Percentiles rank a stretch among this genome's conserved stretches.
phyloP scores from a whole-genome alignment of 2,113 vertebrate genomes.

The Rhinolophus sinicus region DNA sequence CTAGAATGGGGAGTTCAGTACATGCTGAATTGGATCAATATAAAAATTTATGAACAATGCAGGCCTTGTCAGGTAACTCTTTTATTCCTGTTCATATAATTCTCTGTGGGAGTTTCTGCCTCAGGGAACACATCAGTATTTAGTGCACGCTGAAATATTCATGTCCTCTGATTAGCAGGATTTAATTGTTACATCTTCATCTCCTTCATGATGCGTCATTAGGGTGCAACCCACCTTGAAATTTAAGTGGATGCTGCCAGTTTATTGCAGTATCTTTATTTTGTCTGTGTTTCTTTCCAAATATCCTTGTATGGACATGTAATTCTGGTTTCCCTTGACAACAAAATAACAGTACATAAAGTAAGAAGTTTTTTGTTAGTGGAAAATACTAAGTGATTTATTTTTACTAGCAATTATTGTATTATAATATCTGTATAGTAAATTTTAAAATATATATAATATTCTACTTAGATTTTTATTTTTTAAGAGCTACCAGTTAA shows the following conservation, averaged over 20 bases:
- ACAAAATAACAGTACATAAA: background rate
- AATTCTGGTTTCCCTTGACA: background rate
- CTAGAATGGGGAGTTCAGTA: conserved; percentile 36
- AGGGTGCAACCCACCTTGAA: conserved; percentile 60
- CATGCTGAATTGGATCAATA: conserved; percentile 57
- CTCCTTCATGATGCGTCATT: conserved; percentile 41
- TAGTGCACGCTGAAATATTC: conserved; percentile 61
- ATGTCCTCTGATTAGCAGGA: conserved; percentile 61
- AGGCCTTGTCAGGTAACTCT: conserved; percentile 31
- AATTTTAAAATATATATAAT: background rate
- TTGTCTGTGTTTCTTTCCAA: conserved; percentile 21
- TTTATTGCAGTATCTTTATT: background rate
- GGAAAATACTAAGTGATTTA: background rate
- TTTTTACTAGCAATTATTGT: background rate
- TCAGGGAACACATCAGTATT: background rate
- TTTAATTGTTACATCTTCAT: conserved; percentile 52
- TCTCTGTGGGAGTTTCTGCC: conserved; percentile 36
- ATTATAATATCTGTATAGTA: background rate
- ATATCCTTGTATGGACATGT: background rate
- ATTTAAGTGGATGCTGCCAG: background rate
- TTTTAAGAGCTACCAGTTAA: background rate
- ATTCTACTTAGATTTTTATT: background rate
- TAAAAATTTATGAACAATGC: conserved; percentile 51
- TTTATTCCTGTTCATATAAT: conserved; percentile 10
- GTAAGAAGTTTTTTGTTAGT: background rate